These are phyloP conservation scores for Pristionchus exspectatus DNA, from an alignment of 2,888 invertebrate genomes.

Conservation along the genomic window DNA sequence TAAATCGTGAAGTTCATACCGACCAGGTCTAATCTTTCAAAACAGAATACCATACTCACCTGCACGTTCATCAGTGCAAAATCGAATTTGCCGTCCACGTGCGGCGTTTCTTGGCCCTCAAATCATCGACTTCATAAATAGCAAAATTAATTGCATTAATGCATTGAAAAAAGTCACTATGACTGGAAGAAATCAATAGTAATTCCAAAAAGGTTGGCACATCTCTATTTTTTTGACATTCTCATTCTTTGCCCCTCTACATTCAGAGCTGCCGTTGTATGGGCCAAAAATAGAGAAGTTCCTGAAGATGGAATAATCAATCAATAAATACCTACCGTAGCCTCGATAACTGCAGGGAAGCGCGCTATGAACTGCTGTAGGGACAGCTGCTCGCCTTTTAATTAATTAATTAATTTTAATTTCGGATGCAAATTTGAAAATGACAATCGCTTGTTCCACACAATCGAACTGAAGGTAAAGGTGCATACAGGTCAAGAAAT, in stretches of 20 bases:
- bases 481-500: no score
- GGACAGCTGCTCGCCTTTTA: slow-evolving; percentile 26
- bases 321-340: not conserved
- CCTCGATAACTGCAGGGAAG: not conserved
- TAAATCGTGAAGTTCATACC: not conserved
- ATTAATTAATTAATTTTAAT: not conserved
- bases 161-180: no score
- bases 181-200: no score
- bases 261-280: no score
- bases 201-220: no score
- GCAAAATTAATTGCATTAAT: no score
- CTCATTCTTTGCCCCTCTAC: not conserved
- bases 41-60: not conserved
- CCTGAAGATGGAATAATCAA: not conserved
- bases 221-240: no score
- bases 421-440: no score
- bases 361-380: not conserved
- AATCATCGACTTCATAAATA: not conserved
- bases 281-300: no score
- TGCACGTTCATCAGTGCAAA: slow-evolving; percentile 42
- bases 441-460: no score
- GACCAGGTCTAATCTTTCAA: not conserved
- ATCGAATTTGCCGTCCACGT: slow-evolving; percentile 20
- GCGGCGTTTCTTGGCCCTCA: not conserved
- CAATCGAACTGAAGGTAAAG: no score